These are phyloP conservation scores for Odontomachus brunneus DNA, from an alignment of 1,140 invertebrate species.

Conservation along the genomic window DNA sequence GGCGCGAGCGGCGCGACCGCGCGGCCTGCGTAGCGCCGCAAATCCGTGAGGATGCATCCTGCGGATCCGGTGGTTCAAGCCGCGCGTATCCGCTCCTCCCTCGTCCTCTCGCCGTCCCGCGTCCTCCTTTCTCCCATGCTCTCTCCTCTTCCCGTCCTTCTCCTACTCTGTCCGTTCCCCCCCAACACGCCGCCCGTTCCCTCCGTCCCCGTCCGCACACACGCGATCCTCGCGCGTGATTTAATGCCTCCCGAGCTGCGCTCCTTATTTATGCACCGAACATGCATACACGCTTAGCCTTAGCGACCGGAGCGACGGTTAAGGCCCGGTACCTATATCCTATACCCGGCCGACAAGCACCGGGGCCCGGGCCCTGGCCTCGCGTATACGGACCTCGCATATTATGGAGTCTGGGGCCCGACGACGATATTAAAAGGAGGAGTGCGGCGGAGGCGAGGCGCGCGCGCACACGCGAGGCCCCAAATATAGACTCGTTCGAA, in stretches of 20 bases:
- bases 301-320: slow-evolving; percentile 73
- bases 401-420: slow-evolving; percentile 76
- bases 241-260: slow-evolving; percentile 81
- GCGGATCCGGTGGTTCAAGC: slow-evolving; percentile 73
- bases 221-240: slow-evolving; percentile 80
- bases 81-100: slow-evolving; percentile 25
- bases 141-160: slow-evolving; percentile 65
- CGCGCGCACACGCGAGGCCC: slow-evolving; percentile 69
- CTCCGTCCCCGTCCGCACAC: slow-evolving; percentile 63
- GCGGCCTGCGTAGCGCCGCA: slow-evolving; percentile 64
- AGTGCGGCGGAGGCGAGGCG: slow-evolving; percentile 66
- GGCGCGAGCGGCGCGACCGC: slow-evolving; percentile 75
- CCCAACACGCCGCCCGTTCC: no score
- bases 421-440: slow-evolving; percentile 74
- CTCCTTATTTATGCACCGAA: slow-evolving; percentile 84
- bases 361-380: slow-evolving; percentile 62
- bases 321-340: slow-evolving; percentile 79
- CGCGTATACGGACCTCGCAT: slow-evolving; percentile 76
- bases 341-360: slow-evolving; percentile 76
- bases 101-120: not conserved
- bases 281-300: slow-evolving; percentile 80
- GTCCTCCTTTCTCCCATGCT: not conserved
- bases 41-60: slow-evolving; percentile 75
- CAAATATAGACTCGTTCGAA: slow-evolving; percentile 78
- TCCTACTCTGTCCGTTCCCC: slow-evolving; percentile 62